Conservation (phyloP, 2,888 invertebrate species). For the Lasius platythorax region DNA sequence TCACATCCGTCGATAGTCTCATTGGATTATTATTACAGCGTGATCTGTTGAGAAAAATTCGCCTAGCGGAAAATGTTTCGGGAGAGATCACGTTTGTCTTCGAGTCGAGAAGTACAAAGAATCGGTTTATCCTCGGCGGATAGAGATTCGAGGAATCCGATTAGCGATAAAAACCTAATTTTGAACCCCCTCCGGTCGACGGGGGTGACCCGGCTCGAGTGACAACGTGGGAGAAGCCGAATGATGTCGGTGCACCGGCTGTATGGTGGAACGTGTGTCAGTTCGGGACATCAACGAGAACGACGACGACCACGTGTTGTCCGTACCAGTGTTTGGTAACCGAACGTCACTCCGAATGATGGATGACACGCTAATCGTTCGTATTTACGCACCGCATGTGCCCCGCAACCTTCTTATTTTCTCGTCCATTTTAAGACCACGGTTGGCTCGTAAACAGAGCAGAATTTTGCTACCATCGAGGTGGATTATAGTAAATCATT, state of each 20-base stretch:
- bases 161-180: slow-evolving; percentile 74
- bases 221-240: slow-evolving; percentile 51
- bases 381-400: slow-evolving; percentile 77
- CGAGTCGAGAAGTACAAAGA: slow-evolving; percentile 32
- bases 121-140: slow-evolving; percentile 65
- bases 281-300: slow-evolving; percentile 41
- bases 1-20: slow-evolving; percentile 52
- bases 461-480: slow-evolving; percentile 30
- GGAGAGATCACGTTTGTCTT: slow-evolving; percentile 24
- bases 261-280: slow-evolving; percentile 52
- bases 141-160: slow-evolving; percentile 68
- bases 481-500: slow-evolving; percentile 29
- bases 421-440: slow-evolving; percentile 56
- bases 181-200: slow-evolving; percentile 50
- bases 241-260: slow-evolving; percentile 31
- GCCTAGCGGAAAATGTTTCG: background rate
- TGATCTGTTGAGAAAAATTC: slow-evolving; percentile 50
- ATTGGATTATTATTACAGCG: slow-evolving; percentile 60
- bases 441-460: slow-evolving; percentile 43
- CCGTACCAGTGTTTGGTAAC: slow-evolving; percentile 75
- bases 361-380: slow-evolving; percentile 82
- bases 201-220: slow-evolving; percentile 43
- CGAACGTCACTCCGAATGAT: slow-evolving; percentile 78
- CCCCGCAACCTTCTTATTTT: slow-evolving; percentile 64
- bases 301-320: slow-evolving; percentile 62